Evolutionary conservation across 1,140 invertebrate genomes (phyloP).

Genomic region (Papilio aristodemus): DNA sequence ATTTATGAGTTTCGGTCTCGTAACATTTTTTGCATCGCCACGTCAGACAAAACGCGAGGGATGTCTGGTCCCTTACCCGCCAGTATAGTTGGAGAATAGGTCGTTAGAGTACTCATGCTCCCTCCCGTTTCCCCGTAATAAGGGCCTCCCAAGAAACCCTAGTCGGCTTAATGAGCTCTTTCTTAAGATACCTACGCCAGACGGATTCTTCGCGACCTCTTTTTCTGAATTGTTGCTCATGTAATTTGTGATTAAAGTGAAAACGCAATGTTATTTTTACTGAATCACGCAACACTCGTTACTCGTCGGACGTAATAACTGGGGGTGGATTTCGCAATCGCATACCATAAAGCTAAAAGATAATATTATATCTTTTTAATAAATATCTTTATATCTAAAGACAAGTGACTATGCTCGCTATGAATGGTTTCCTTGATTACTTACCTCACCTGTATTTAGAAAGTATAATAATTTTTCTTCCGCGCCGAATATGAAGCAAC

Average conservation of each 20-base stretch:
- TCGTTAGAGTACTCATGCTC: constrained; percentile 44
- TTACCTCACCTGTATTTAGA: not conserved
- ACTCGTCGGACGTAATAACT: not conserved
- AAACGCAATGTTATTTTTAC: constrained; percentile 8
- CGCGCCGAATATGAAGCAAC: constrained; percentile 2
- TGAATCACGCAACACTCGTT: constrained; percentile 7
- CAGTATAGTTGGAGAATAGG: constrained; percentile 38
- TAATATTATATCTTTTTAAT: no score
- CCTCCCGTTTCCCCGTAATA: constrained; percentile 52
- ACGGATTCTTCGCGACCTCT: constrained; percentile 30
- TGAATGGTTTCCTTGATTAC: constrained; percentile 18
- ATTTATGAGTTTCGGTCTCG: constrained; percentile 28
- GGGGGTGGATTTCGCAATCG: no score
- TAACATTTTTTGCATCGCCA: constrained; percentile 27
- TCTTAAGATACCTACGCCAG: constrained; percentile 37
- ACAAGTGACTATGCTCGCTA: not conserved
- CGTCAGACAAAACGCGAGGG: constrained; percentile 30
- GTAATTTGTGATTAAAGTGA: constrained; percentile 28
- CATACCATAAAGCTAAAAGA: no score
- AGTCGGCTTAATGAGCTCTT: constrained; percentile 59
- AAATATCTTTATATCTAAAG: no score
- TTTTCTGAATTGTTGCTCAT: constrained; percentile 26
- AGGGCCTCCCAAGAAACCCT: constrained; percentile 51
- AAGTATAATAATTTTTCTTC: constrained; percentile 22
- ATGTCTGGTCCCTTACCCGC: constrained; percentile 21